A percentile compares a stretch with the other conserved stretches of the same genome.
Evolutionary conservation across 2,113 vertebrate genomes (phyloP).

Genomic region (Rousettus leschenaultii): DNA sequence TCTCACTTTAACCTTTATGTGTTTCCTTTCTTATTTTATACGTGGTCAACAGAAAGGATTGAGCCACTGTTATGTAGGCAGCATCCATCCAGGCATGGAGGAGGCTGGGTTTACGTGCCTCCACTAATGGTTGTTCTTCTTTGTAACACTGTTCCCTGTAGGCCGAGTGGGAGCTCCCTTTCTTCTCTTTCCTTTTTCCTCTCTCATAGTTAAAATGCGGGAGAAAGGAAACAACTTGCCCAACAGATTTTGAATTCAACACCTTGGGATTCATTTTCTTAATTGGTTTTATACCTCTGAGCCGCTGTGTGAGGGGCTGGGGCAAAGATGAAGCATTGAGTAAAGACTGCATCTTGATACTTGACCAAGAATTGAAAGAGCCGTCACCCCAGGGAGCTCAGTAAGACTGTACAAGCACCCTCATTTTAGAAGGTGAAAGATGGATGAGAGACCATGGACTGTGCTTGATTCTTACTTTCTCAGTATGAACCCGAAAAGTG

Average conservation of each 20-base stretch:
- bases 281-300: conserved; percentile 54
- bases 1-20: not conserved
- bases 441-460: accelerated
- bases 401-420: accelerated
- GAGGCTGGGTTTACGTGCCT: not conserved
- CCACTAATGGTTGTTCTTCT: not conserved
- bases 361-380: not conserved
- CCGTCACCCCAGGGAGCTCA: accelerated
- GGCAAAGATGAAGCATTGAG: not conserved
- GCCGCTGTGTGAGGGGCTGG: not conserved
- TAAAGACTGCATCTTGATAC: not conserved
- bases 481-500: not conserved
- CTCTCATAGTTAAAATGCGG: not conserved
- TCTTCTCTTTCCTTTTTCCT: not conserved
- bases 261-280: conserved; percentile 61
- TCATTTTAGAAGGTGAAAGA: not conserved
- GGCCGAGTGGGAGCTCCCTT: not conserved
- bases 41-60: not conserved
- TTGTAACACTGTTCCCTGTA: not conserved
- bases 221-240: not conserved
- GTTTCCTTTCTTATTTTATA: not conserved
- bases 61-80: not conserved
- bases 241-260: conserved; percentile 13
- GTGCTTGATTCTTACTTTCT: not conserved
- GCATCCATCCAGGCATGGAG: not conserved